Conservation (phyloP, 2,888 invertebrate species). For the Melieria omissa region DNA sequence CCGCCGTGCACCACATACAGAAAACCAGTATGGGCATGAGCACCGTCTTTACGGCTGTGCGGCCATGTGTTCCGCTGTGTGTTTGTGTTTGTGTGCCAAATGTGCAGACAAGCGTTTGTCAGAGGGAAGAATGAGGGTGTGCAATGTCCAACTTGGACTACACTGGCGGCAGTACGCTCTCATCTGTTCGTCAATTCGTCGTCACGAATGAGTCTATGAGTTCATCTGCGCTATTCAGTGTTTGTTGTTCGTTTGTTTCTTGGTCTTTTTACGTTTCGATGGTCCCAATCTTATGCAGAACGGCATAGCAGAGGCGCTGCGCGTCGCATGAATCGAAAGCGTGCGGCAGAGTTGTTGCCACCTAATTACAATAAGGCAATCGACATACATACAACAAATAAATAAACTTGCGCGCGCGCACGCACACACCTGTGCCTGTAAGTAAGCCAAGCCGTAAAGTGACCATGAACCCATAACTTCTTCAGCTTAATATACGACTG, state of each 20-base stretch:
- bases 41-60: not conserved
- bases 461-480: too few species aligned
- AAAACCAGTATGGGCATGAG: slow-evolving; percentile 20
- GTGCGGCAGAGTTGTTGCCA: slow-evolving; percentile 21
- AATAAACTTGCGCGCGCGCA: not conserved
- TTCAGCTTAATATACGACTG: too few species aligned
- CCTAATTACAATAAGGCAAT: slow-evolving; percentile 18
- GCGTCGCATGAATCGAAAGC: slow-evolving; percentile 20
- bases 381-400: not conserved
- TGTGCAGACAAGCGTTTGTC: slow-evolving; percentile 32
- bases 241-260: slow-evolving; percentile 9
- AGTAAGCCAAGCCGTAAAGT: not conserved
- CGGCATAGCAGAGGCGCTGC: slow-evolving; percentile 17
- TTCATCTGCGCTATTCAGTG: not conserved
- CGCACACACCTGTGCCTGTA: not conserved
- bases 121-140: slow-evolving; percentile 16
- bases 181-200: not conserved
- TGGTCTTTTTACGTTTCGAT: not conserved
- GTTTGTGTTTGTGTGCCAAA: slow-evolving; percentile 23
- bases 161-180: slow-evolving; percentile 8
- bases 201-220: not conserved
- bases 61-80: not conserved
- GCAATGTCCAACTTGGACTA: slow-evolving; percentile 20
- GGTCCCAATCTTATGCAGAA: slow-evolving; percentile 22
- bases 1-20: slow-evolving; percentile 3